Evolutionary conservation across 2,888 invertebrate genomes (phyloP), one percentile per base, ranked within the genome.

Genomic region (Apotomis capreana): DNA sequence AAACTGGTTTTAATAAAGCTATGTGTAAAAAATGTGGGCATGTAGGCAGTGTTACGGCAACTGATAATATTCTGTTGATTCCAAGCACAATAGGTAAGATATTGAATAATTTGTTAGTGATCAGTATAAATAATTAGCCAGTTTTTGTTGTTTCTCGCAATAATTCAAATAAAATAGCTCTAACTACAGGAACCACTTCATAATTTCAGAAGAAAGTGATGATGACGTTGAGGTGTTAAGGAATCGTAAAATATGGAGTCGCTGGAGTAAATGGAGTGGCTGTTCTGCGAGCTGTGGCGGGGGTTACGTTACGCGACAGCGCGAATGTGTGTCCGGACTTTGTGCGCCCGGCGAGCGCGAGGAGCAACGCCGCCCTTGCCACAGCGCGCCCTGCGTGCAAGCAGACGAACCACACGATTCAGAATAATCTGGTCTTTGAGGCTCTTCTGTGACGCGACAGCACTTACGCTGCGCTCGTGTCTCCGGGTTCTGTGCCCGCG

Each of bases 291-390:
- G 87, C 1, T 92, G 91, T 73, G 92, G 91, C 0, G 76, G 78
- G 3, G 92, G 92, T 0, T 78, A 70, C 6, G 83, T 87, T 59
- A 74, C 76, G 9, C 82, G 92, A 55, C 81, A 78, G 68, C 84
- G 91, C 3, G 62, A 83, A 2, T 92, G 92, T 73, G 86, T 90
- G 10, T 82, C 84, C 4, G 91, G 91, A 0, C 85, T 86, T 2
- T 92, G 92, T 76, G 89, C 91, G 1, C 87, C 81, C 26, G 89
- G 90, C n/a, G 92, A 91, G 75, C 80, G 80, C 9, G 91, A 92
- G 77, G 87, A 87, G 68, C 92, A 92, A 75, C 84, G 82, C 8
- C 84, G 89, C 0, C 85, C 86, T 0, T 91, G 91, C 74, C 75
- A 68, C 0, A 84, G 82, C 5, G 76, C 81, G 0, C 88, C 89